A percentile compares a stretch with the other conserved stretches of the same genome.
These are phyloP conservation scores for Bombus vancouverensis DNA, from an alignment of 1,140 invertebrate species.

Conservation along the genomic window DNA sequence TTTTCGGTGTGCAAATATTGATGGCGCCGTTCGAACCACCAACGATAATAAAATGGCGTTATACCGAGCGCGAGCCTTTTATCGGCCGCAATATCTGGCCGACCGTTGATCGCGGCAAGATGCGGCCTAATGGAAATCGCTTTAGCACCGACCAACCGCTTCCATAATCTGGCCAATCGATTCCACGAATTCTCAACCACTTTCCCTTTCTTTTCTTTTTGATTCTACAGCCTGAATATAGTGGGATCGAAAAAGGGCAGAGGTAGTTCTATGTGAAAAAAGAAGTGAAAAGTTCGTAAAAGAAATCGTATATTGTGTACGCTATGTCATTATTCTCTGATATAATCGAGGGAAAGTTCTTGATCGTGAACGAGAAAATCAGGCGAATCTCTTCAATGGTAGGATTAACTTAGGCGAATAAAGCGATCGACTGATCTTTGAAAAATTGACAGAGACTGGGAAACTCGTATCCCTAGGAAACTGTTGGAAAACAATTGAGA, in stretches of 20 bases:
- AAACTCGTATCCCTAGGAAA: neutral
- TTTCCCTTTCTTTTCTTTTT: neutral
- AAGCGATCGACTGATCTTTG: neutral
- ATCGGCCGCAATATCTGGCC: constrained; percentile 6
- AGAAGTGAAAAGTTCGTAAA: too few species aligned
- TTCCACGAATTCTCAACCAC: neutral
- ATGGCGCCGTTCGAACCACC: neutral
- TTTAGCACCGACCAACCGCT: neutral
- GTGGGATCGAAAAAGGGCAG: too few species aligned
- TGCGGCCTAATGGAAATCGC: neutral
- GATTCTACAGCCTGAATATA: neutral
- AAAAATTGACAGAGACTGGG: neutral
- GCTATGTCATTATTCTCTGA: too few species aligned
- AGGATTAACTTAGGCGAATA: too few species aligned
- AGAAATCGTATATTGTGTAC: too few species aligned
- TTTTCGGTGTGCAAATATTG: constrained; percentile 30
- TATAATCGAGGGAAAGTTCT: too few species aligned
- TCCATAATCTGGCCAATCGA: neutral
- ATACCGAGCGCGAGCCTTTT: neutral
- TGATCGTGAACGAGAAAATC: too few species aligned
- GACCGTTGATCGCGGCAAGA: neutral
- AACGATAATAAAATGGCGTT: constrained; percentile 16
- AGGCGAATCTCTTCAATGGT: too few species aligned
- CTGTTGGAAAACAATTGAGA: neutral
- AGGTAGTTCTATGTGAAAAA: too few species aligned